These are phyloP conservation scores for Microctonus hyperodae DNA, from an alignment of 2,888 invertebrate genomes.

Conservation along the genomic window DNA sequence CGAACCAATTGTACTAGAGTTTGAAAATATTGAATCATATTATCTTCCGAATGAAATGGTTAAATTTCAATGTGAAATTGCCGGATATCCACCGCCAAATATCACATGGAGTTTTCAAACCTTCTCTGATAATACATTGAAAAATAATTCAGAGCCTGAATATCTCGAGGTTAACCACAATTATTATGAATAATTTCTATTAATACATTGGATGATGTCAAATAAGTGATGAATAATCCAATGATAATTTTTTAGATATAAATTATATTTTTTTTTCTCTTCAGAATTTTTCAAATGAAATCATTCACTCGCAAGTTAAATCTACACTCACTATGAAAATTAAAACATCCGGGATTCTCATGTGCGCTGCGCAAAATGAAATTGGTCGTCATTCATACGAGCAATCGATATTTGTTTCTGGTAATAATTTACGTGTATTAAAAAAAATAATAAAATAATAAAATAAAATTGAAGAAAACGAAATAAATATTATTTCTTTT, in stretches of 20 bases:
- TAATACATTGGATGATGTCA: neutral
- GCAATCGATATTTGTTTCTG: conserved; percentile 56
- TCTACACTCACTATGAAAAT: conserved; percentile 42
- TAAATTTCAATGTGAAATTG: conserved; percentile 65
- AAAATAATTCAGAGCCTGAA: conserved; percentile 46
- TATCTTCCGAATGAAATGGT: conserved; percentile 63
- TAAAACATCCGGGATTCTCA: conserved; percentile 53
- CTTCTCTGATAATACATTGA: conserved; percentile 26
- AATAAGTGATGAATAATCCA: neutral
- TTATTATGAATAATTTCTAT: neutral
- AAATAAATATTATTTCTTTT: conserved; percentile 38
- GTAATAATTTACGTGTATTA: conserved; percentile 43
- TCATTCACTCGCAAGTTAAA: conserved; percentile 3
- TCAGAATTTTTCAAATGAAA: conserved; percentile 18
- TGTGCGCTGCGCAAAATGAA: conserved; percentile 58
- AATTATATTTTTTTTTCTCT: conserved; percentile 2
- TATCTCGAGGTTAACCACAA: neutral
- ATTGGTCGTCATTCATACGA: conserved; percentile 49
- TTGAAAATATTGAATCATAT: conserved; percentile 56
- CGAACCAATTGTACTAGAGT: conserved; percentile 59
- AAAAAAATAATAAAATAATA: neutral
- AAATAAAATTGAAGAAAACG: neutral
- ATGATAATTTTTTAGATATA: too few species aligned
- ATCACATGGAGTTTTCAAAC: conserved; percentile 67
- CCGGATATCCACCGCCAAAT: conserved; percentile 68